phyloP scores from a whole-genome alignment of 2,888 invertebrate species.

The Drepanosiphum platanoidis region DNA sequence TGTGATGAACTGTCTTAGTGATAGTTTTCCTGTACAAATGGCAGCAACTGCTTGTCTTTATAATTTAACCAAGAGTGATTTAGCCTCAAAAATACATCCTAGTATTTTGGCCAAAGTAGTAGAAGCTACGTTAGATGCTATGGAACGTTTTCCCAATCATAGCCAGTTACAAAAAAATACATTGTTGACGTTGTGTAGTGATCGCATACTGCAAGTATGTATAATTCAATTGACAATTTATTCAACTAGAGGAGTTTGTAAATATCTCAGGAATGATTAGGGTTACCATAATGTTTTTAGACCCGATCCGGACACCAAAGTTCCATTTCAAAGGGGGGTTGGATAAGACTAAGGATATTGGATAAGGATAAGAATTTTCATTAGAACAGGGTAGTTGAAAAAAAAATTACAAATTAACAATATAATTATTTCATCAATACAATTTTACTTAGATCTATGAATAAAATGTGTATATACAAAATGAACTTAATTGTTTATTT shows the following conservation, averaged over 20 bases:
- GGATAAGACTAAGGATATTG: too few species aligned
- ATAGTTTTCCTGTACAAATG: slow-evolving; percentile 76
- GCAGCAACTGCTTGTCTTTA: slow-evolving; percentile 81
- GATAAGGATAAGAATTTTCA: too few species aligned
- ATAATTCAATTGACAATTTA: neutral
- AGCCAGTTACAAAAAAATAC: slow-evolving; percentile 77
- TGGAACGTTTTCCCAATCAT: slow-evolving; percentile 69
- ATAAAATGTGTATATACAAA: too few species aligned
- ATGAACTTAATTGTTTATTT: too few species aligned
- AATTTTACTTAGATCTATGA: too few species aligned
- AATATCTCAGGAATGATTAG: neutral
- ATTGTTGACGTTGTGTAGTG: slow-evolving; percentile 78
- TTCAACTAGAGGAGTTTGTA: too few species aligned
- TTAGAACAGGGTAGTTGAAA: too few species aligned
- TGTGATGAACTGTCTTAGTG: slow-evolving; percentile 70
- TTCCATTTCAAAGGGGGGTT: too few species aligned
- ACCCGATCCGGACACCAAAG: too few species aligned
- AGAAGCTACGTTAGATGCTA: slow-evolving; percentile 74
- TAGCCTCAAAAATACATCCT: slow-evolving; percentile 75
- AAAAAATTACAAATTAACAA: too few species aligned
- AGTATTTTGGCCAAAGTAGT: slow-evolving; percentile 73
- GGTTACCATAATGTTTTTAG: neutral
- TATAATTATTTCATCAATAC: too few species aligned
- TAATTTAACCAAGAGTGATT: slow-evolving; percentile 76
- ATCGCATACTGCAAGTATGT: slow-evolving; percentile 74